Percentiles rank a stretch among this genome's conserved stretches.
phyloP scores from a whole-genome alignment of 2,113 vertebrate genomes.

The Craseonycteris thonglongyai region DNA sequence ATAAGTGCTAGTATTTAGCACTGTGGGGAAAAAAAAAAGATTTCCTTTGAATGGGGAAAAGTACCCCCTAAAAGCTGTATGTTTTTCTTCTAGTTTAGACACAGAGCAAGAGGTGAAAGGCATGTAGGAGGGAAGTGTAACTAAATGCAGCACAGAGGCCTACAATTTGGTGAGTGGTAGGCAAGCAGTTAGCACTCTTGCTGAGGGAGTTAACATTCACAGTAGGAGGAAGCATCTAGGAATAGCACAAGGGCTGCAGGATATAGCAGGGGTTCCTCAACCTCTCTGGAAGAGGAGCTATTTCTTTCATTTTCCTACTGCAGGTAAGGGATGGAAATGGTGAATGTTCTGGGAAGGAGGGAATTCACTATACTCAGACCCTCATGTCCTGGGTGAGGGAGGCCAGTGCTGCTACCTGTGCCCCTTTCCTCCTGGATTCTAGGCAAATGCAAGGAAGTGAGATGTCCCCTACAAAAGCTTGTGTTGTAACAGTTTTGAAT shows the following conservation, averaged over 20 bases:
- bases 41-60: not conserved
- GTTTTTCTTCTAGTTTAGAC: not conserved
- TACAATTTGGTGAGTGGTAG: not conserved
- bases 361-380: not conserved
- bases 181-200: not conserved
- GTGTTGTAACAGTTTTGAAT: not conserved
- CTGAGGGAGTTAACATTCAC: no score
- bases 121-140: fast-evolving
- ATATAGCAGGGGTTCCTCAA: no score
- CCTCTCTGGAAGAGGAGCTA: not conserved
- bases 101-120: not conserved
- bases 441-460: not conserved
- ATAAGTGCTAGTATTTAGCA: not conserved
- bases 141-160: fast-evolving
- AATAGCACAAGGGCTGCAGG: not conserved
- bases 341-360: not conserved
- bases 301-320: not conserved
- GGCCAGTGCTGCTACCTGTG: not conserved
- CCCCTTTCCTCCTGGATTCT: fast-evolving
- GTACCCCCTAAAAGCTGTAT: not conserved
- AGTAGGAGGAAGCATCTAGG: not conserved
- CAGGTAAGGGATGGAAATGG: no score
- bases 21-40: not conserved
- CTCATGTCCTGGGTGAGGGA: not conserved
- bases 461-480: not conserved